These are phyloP conservation scores for Rhagologus leucostigma DNA, from an alignment of 2,113 vertebrate genomes.

Conservation along the genomic window DNA sequence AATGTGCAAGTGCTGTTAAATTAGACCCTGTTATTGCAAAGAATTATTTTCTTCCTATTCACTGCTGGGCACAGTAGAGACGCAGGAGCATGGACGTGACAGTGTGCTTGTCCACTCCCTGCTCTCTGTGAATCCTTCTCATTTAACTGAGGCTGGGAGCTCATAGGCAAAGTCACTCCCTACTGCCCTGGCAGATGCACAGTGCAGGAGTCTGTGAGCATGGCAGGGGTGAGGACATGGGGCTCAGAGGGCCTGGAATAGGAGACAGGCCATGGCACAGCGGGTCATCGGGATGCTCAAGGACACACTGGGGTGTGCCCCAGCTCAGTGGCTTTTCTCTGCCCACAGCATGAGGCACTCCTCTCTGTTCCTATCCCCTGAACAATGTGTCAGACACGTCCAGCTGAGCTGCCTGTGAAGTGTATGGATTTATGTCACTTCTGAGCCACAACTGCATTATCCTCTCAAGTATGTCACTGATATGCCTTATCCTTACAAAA, in stretches of 20 bases:
- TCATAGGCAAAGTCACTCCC: background rate
- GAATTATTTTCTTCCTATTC: background rate
- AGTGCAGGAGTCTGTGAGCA: background rate
- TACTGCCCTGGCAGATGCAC: background rate
- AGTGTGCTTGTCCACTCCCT: background rate
- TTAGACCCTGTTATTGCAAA: background rate
- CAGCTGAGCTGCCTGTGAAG: background rate
- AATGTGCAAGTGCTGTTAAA: background rate
- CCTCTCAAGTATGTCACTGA: background rate
- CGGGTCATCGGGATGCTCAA: rapidly evolving
- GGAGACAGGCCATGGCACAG: background rate
- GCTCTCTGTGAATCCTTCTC: background rate
- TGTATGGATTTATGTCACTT: background rate
- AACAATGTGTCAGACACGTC: background rate
- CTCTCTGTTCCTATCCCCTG: background rate
- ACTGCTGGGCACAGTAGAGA: background rate
- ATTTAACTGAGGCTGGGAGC: background rate
- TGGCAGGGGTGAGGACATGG: rapidly evolving
- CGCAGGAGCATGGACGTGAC: background rate
- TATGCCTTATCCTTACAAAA: background rate
- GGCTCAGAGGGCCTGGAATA: background rate
- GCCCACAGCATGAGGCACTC: background rate
- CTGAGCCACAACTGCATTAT: background rate
- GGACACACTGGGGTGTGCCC: background rate
- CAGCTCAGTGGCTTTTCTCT: background rate